These are phyloP conservation scores for Sceliomorpha sp. DNA, from an alignment of 2,888 invertebrate genomes.

Conservation along the genomic window DNA sequence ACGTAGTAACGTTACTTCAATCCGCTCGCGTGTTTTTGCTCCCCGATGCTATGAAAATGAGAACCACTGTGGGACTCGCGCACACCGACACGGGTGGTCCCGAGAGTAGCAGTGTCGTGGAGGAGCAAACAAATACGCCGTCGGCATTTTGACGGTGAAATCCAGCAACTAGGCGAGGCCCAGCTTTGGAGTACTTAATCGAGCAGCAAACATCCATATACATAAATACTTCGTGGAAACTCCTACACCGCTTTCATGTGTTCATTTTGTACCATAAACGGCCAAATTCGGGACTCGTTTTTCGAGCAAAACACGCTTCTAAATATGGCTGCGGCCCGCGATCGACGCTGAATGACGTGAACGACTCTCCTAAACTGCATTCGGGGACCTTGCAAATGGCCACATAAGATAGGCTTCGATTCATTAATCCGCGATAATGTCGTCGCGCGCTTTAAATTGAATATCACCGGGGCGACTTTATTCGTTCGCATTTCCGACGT, in stretches of 20 bases:
- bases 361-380: conserved; percentile 34
- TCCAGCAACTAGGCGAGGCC: conserved; percentile 74
- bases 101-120: conserved; percentile 72
- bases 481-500: conserved; percentile 16
- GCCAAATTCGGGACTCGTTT: conserved; percentile 47
- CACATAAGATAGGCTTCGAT: conserved; percentile 36
- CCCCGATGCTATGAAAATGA: no score
- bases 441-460: conserved; percentile 9
- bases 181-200: conserved; percentile 51
- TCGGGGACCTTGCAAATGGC: conserved; percentile 21
- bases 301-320: conserved; percentile 45
- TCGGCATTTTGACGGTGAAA: conserved; percentile 78
- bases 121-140: conserved; percentile 79
- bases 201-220: conserved; percentile 49
- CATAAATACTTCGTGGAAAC: conserved; percentile 55
- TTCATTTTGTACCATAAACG: conserved; percentile 31
- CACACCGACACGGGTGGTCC: conserved; percentile 76
- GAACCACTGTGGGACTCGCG: conserved; percentile 68
- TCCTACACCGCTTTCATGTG: conserved; percentile 49
- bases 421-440: conserved; percentile 22
- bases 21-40: no score
- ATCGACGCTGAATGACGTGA: conserved; percentile 4
- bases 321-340: conserved; percentile 44
- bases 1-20: no score
- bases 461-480: conserved; percentile 20